A percentile compares a stretch with the other conserved stretches of the same genome.
Evolutionary conservation across 2,113 vertebrate genomes (phyloP).

Genomic region (Poeciliopsis occidentalis): DNA sequence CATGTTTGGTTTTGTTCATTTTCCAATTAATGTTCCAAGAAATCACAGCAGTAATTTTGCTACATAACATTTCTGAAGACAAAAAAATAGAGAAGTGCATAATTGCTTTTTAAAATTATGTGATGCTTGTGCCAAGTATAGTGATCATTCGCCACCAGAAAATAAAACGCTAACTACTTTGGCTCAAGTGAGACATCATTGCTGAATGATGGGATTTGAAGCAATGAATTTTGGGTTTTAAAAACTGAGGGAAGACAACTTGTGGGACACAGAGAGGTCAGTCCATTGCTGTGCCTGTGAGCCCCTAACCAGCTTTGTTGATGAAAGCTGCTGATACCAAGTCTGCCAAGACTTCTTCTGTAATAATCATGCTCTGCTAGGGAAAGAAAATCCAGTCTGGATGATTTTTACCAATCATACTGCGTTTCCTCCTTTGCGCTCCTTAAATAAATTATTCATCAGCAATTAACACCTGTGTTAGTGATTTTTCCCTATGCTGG

Average conservation of each 20-base stretch:
- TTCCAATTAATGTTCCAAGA: not conserved
- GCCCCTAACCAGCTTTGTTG: conserved; percentile 40
- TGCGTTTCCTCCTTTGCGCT: conserved; percentile 5
- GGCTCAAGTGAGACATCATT: not conserved
- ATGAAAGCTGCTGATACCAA: conserved; percentile 39
- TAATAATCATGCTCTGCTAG: conserved; percentile 48
- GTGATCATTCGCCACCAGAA: not conserved
- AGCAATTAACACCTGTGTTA: not conserved
- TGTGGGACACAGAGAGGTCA: conserved; percentile 20
- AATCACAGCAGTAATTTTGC: not conserved
- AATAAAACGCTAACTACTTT: not conserved
- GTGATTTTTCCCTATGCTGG: not conserved
- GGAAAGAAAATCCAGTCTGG: conserved; percentile 40
- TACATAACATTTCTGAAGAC: not conserved
- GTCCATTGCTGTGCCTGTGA: conserved; percentile 25
- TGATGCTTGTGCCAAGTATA: not conserved
- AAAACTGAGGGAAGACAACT: not conserved
- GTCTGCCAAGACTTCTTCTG: conserved; percentile 45
- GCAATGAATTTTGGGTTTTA: not conserved
- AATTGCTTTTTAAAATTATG: not conserved
- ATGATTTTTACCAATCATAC: conserved; percentile 30
- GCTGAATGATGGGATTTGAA: not conserved
- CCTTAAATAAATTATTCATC: not conserved
- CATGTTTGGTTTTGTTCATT: not conserved
- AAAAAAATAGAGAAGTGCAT: not conserved